A percentile compares a stretch with the other conserved stretches of the same genome.
phyloP scores from a whole-genome alignment of 2,113 vertebrate genomes.

The Calcarius ornatus region DNA sequence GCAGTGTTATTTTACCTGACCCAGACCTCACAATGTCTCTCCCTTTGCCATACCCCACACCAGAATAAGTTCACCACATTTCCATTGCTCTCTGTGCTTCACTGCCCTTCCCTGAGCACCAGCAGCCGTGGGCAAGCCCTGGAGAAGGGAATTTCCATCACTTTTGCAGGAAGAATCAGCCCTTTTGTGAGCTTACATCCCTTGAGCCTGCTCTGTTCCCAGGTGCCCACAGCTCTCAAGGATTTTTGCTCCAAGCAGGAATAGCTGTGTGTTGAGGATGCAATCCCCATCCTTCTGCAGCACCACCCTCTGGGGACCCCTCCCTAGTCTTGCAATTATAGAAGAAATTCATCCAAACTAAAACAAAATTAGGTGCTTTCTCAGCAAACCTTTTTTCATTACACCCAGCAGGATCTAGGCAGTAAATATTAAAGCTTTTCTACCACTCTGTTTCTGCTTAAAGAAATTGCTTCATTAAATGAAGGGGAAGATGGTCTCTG shows the following conservation, averaged over 20 bases:
- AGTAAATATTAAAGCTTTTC: background rate
- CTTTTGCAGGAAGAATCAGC: background rate
- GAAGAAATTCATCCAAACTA: background rate
- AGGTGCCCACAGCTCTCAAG: background rate
- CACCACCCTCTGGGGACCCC: background rate
- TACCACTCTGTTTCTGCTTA: background rate
- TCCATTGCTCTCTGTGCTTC: background rate
- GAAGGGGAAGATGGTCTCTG: background rate
- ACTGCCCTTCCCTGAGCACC: background rate
- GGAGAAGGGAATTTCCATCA: background rate
- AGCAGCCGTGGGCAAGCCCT: background rate
- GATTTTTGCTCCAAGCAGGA: background rate
- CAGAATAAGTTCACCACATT: background rate
- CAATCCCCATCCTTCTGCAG: background rate
- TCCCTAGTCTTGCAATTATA: background rate
- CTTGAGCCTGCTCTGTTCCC: background rate
- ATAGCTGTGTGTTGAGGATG: background rate
- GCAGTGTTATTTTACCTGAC: background rate
- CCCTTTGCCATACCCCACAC: accelerated
- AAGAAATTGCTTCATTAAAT: background rate
- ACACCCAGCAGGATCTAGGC: background rate
- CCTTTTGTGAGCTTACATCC: background rate
- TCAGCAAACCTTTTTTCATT: background rate
- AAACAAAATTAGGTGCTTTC: background rate
- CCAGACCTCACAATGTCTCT: background rate